phyloP scores from a whole-genome alignment of 2,888 invertebrate species.

The Drosophila putrida region DNA sequence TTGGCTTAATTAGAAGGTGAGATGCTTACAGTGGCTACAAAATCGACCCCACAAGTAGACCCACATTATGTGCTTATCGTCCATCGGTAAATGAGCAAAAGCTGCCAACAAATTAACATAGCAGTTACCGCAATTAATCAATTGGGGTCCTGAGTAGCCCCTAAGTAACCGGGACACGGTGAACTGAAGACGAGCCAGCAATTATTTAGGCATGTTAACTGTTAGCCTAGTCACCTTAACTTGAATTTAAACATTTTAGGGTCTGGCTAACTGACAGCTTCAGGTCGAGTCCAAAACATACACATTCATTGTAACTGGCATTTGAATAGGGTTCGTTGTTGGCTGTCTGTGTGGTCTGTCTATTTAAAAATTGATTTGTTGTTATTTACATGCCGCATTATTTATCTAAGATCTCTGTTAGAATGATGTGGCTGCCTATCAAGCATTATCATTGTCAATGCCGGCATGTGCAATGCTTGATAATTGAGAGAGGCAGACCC shows the following conservation, averaged over 20 bases:
- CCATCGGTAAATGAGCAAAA: conserved; percentile 43
- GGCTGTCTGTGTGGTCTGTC: conserved; percentile 44
- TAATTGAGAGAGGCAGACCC: conserved; percentile 53
- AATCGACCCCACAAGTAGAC: conserved; percentile 32
- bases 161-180: background rate
- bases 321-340: conserved; percentile 73
- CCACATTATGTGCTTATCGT: conserved; percentile 53
- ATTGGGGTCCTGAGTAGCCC: conserved; percentile 33
- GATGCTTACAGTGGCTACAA: background rate
- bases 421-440: conserved; percentile 41
- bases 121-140: conserved; percentile 75
- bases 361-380: conserved; percentile 80
- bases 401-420: conserved; percentile 63
- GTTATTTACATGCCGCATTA: conserved; percentile 79
- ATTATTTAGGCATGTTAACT: conserved; percentile 44
- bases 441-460: conserved; percentile 41
- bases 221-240: conserved; percentile 46
- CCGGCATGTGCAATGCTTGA: conserved; percentile 39
- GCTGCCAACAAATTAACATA: conserved; percentile 69
- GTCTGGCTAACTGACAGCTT: conserved; percentile 51
- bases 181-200: conserved; percentile 21
- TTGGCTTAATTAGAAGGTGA: conserved; percentile 20
- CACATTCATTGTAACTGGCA: conserved; percentile 38
- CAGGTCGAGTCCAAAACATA: conserved; percentile 19
- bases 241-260: conserved; percentile 47